These are phyloP conservation scores for Lynx canadensis DNA, from an alignment of 2,113 vertebrate species.

Conservation along the genomic window DNA sequence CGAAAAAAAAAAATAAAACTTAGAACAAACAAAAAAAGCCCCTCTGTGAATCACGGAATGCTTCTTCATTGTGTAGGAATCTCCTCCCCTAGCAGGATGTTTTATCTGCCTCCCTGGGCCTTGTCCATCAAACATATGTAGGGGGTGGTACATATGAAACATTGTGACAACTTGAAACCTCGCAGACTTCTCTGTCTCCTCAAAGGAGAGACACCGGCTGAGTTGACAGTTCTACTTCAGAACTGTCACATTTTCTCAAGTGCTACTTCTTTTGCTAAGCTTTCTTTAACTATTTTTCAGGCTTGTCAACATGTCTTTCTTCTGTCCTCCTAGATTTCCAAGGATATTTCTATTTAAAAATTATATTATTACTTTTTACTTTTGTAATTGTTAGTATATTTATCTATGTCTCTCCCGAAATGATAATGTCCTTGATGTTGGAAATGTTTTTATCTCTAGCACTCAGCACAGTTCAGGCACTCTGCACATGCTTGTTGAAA, in stretches of 20 bases:
- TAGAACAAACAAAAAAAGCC: background rate
- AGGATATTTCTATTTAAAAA: background rate
- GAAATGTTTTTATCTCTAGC: background rate
- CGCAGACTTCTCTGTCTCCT: background rate
- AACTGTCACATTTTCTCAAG: background rate
- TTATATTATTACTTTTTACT: background rate
- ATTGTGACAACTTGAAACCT: background rate
- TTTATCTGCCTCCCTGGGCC: background rate
- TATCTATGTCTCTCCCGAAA: background rate
- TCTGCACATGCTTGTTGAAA: background rate
- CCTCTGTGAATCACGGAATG: background rate
- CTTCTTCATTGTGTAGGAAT: background rate
- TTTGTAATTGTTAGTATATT: background rate
- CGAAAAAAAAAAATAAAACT: background rate
- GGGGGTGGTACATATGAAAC: too few relatives aligned
- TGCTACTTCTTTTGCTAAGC: background rate
- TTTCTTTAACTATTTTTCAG: background rate
- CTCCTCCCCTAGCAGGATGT: background rate
- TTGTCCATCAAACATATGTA: background rate
- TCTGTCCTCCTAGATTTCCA: background rate
- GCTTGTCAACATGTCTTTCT: background rate
- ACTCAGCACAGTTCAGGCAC: background rate
- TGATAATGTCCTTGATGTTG: background rate
- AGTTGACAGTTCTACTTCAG: background rate
- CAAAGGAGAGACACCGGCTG: background rate